Evolutionary conservation across 2,113 vertebrate genomes (phyloP).

Genomic region (Pomatorhinus ruficollis): DNA sequence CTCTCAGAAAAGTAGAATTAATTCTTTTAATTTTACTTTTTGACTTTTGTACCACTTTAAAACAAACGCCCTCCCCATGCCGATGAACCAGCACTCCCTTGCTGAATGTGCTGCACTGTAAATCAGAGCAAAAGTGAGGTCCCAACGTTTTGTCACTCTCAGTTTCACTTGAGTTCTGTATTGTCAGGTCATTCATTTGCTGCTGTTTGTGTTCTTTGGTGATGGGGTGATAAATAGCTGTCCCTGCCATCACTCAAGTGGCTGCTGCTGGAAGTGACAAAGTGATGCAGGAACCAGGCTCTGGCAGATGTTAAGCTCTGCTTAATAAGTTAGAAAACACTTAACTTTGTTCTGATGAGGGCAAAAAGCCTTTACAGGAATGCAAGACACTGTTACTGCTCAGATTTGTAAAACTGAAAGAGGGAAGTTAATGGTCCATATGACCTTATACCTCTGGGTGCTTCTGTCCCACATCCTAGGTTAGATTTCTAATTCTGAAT

Average conservation of each 20-base stretch:
- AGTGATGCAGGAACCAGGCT: background rate
- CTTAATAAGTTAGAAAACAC: background rate
- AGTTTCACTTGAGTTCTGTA: background rate
- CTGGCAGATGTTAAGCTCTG: background rate
- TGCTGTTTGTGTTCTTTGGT: background rate
- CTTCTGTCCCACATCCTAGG: background rate
- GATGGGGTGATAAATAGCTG: background rate
- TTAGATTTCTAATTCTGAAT: background rate
- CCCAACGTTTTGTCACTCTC: background rate
- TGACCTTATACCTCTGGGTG: background rate
- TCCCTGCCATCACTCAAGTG: background rate
- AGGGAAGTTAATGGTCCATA: background rate
- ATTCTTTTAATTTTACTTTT: background rate
- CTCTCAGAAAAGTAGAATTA: accelerated
- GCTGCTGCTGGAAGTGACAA: background rate
- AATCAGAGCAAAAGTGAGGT: background rate
- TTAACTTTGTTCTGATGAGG: background rate
- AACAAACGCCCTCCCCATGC: accelerated
- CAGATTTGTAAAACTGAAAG: background rate
- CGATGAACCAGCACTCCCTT: background rate
- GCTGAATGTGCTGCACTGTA: background rate
- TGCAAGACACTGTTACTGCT: background rate
- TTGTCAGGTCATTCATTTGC: background rate
- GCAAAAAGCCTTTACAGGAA: background rate
- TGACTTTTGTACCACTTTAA: background rate